phyloP scores from a whole-genome alignment of 2,888 invertebrate genomes.

The Nymphalis urticae region DNA sequence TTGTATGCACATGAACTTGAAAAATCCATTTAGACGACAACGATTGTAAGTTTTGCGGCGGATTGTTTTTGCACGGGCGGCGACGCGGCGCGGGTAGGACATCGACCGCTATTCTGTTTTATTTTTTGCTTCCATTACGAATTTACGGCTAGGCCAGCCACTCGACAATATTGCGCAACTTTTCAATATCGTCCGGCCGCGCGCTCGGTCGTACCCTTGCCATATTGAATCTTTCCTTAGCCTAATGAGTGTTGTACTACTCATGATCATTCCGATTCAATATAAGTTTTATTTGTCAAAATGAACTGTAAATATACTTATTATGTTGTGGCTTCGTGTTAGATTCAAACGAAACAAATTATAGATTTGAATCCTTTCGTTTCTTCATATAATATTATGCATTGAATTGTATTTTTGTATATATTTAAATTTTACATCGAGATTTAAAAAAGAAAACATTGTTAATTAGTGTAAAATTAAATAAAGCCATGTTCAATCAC shows the following conservation, averaged over 20 bases:
- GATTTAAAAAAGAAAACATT: background rate
- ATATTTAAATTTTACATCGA: too few species aligned
- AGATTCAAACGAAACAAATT: background rate
- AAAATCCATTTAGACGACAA: constrained; percentile 66
- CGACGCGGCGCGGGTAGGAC: constrained; percentile 52
- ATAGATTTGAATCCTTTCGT: background rate
- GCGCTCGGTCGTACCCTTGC: constrained; percentile 58
- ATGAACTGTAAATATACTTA: background rate
- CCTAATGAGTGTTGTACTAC: constrained; percentile 58
- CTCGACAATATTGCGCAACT: constrained; percentile 81
- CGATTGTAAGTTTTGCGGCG: constrained; percentile 63
- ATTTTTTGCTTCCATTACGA: constrained; percentile 80
- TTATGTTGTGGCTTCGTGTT: background rate
- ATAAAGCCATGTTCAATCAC: constrained; percentile 35
- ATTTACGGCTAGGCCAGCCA: constrained; percentile 75
- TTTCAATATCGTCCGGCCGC: constrained; percentile 78
- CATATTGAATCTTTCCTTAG: constrained; percentile 76
- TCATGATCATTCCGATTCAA: constrained; percentile 30
- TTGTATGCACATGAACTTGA: constrained; percentile 53
- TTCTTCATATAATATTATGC: background rate
- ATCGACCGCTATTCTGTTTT: constrained; percentile 62
- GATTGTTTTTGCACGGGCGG: constrained; percentile 69
- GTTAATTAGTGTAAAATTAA: constrained; percentile 12
- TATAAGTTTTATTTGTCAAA: constrained; percentile 10
- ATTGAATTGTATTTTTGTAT: too few species aligned